Base-by-base conservation (phyloP, 2,113 vertebrate species). In the Bubalus kerabau region DNA sequence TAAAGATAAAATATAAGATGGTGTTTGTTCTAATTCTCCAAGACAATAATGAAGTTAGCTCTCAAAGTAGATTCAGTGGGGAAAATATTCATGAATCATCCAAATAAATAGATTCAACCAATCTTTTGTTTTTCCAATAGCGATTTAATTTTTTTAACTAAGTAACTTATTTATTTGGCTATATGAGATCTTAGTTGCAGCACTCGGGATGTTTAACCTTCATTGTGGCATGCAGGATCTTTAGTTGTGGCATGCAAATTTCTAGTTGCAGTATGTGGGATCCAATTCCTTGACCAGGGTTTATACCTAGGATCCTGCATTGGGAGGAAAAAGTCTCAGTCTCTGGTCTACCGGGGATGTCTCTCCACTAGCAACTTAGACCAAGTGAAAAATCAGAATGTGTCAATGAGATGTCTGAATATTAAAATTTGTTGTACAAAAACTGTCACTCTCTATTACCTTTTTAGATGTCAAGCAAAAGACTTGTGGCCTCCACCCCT, bases 401-500 rank as follows among this genome's bases (percentile, higher is more conserved):
- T 87, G 23, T 93, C 76, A 67, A 74, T 48, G 8, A 5, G 3
- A 7, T 32, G 12, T 3, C 11, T 80, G 87, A 90, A 92, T 95
- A 84, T 74, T 57, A 59, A 85, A 90, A 16, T 50, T 19, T 94
- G 21, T 87, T 94, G 2, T 40, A 36, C 3, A 28, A 60, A 48
- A 76, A 10, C 19, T 54, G 16, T 3, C 48, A 78, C 15, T 80
- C 21, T 15, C 9, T 1, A 19, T 23, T 62, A 14, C 6, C 15
- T 54, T 89, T 84, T 36, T 21, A 80, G 30, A 40, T 50, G 48
- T 81, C 14, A 74, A 46, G 19, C 7, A 80, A 54, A 32, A 89
- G 7, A 7, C 17, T 21, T 74, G 5, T 14, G 82, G 26, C 4
- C 4, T 3, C 3, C 4, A 14, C 0, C 1, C 4, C n/a, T 12